Evolutionary conservation across 2,797 vertebrate species (phyloP).

Genomic region (Selene dorsalis): DNA sequence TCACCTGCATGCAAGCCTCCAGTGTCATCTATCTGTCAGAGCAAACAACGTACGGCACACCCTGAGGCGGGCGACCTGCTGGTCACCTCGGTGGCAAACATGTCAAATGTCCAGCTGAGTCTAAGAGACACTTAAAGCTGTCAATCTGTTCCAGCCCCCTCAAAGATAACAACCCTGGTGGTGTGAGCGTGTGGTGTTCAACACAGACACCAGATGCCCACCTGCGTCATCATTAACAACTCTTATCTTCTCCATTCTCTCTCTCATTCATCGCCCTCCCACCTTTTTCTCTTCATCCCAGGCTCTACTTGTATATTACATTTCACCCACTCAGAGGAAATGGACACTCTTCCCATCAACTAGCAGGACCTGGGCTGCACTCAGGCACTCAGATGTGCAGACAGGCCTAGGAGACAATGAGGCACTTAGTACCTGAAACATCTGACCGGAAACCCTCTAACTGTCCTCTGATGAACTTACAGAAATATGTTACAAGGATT

Average conservation of each 20-base stretch:
- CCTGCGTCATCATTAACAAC: conserved; percentile 35
- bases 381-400: conserved; percentile 59
- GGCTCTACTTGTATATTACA: conserved; percentile 71
- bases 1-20: conserved; percentile 28
- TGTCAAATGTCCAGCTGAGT: conserved; percentile 50
- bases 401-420: conserved; percentile 60
- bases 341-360: conserved; percentile 74
- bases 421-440: conserved; percentile 63
- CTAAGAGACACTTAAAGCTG: conserved; percentile 38
- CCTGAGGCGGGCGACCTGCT: conserved; percentile 36
- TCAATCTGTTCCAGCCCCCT: conserved; percentile 56
- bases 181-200: conserved; percentile 26
- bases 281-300: conserved; percentile 40
- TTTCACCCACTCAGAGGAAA: conserved; percentile 82
- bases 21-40: conserved; percentile 33
- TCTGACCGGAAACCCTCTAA: conserved; percentile 51
- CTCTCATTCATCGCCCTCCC: conserved; percentile 36
- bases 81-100: conserved; percentile 34
- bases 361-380: conserved; percentile 55
- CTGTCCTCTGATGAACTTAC: conserved; percentile 53
- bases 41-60: conserved; percentile 28
- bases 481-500: conserved; percentile 9
- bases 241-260: conserved; percentile 32
- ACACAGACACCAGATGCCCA: conserved; percentile 20
- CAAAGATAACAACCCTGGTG: conserved; percentile 32